Percentiles rank a stretch among this genome's conserved stretches.
These are phyloP conservation scores for Triplophysa dalaica DNA, from an alignment of 2,113 vertebrate species.

Conservation along the genomic window DNA sequence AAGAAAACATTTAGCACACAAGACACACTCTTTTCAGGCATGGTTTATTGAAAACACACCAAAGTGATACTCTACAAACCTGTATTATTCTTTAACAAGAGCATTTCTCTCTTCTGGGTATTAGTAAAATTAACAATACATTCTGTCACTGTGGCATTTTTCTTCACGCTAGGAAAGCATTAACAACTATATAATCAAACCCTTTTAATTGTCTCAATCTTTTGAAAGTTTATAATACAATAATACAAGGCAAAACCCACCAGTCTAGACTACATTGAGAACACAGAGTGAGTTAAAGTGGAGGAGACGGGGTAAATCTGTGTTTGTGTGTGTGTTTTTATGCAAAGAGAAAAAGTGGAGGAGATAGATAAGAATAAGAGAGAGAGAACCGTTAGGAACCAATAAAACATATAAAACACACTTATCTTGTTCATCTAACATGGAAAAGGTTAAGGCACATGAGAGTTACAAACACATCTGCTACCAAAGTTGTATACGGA, in stretches of 20 bases:
- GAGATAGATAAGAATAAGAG: background rate
- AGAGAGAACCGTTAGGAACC: background rate
- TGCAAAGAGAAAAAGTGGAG: background rate
- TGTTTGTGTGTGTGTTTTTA: constrained; percentile 52
- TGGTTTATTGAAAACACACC: constrained; percentile 98
- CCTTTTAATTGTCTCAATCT: constrained; percentile 69
- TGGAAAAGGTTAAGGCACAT: constrained; percentile 98
- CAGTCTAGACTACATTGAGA: constrained; percentile 81
- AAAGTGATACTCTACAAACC: constrained; percentile 93
- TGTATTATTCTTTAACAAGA: constrained; percentile 85
- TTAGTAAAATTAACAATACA: constrained; percentile 93
- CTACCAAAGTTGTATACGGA: constrained; percentile 83
- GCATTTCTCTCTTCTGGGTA: constrained; percentile 83
- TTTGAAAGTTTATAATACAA: constrained; percentile 88
- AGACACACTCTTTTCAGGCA: constrained; percentile 80
- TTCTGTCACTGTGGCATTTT: constrained; percentile 84
- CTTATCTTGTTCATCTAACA: constrained; percentile 79
- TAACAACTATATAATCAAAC: constrained; percentile 78
- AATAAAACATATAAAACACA: constrained; percentile 80
- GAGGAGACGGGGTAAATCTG: constrained; percentile 19
- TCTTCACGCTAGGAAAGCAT: constrained; percentile 77
- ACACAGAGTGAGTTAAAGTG: constrained; percentile 54
- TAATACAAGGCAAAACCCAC: constrained; percentile 86
- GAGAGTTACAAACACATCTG: constrained; percentile 94
- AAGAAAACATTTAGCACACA: constrained; percentile 23